phyloP scores from a whole-genome alignment of 2,888 invertebrate genomes.

The Tiliacea citrago region DNA sequence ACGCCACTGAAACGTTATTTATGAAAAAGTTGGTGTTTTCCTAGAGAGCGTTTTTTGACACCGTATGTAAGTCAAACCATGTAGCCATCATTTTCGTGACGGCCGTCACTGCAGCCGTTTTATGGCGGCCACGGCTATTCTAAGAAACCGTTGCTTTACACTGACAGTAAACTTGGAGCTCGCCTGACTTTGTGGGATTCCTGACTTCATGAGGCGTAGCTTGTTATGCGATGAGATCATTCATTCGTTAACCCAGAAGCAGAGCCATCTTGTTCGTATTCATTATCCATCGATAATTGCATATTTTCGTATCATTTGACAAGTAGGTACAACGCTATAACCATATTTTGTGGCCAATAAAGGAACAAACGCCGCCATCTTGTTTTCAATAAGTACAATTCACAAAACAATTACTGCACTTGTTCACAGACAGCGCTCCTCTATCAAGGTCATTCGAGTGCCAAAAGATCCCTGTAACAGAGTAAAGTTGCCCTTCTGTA shows the following conservation, averaged over 20 bases:
- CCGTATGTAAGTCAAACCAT: too few relatives aligned
- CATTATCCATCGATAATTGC: background rate
- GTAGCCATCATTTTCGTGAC: too few relatives aligned
- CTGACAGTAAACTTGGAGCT: background rate
- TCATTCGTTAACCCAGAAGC: background rate
- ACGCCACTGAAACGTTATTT: too few relatives aligned
- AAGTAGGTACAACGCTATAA: background rate
- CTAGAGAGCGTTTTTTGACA: too few relatives aligned
- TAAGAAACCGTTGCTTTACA: background rate
- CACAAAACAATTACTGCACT: too few relatives aligned
- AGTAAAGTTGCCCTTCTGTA: constrained; percentile 34
- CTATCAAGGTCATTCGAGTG: too few relatives aligned
- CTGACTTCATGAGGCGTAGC: background rate
- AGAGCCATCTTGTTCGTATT: background rate
- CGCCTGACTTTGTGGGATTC: background rate
- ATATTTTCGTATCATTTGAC: background rate
- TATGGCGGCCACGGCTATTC: too few relatives aligned
- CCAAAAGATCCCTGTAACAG: too few relatives aligned
- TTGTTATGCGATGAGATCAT: background rate
- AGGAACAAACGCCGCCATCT: background rate
- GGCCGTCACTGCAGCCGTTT: too few relatives aligned
- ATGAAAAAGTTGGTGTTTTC: too few relatives aligned
- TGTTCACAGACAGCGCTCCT: too few relatives aligned
- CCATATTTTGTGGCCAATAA: background rate
- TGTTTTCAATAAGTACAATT: background rate